Conservation (phyloP, 2,888 invertebrate genomes). For the Glaucopsyche alexis region DNA sequence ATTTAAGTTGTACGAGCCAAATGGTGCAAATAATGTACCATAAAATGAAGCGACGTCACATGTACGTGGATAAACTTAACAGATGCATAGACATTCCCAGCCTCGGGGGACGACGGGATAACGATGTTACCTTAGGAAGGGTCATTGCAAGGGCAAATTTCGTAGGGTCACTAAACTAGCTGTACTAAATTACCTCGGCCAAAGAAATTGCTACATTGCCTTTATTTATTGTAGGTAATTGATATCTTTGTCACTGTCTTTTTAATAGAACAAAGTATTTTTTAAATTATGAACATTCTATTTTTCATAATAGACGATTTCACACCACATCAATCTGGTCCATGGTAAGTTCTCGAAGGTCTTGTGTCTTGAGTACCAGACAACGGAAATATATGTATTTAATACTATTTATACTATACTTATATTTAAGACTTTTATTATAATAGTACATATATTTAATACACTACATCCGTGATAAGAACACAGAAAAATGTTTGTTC, state of each 20-base stretch:
- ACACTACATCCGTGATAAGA: too few relatives aligned
- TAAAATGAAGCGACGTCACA: constrained; percentile 17
- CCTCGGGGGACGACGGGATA: constrained; percentile 73
- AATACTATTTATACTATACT: too few relatives aligned
- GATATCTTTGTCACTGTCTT: constrained; percentile 33
- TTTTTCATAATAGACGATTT: too few relatives aligned
- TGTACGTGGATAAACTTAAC: constrained; percentile 53
- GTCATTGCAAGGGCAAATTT: constrained; percentile 66
- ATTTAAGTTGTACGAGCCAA: constrained; percentile 13
- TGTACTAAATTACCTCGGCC: constrained; percentile 61
- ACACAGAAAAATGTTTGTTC: too few relatives aligned
- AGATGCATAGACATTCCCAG: constrained; percentile 68
- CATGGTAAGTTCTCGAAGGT: too few relatives aligned
- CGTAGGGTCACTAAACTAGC: constrained; percentile 67
- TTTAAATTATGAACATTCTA: background rate
- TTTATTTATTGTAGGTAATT: constrained; percentile 60
- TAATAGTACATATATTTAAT: too few relatives aligned
- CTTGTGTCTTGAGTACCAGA: too few relatives aligned
- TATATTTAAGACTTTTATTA: too few relatives aligned
- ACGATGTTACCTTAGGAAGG: constrained; percentile 71
- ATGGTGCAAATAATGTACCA: constrained; percentile 16
- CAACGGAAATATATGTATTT: too few relatives aligned
- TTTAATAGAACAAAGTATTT: background rate
- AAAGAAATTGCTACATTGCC: constrained; percentile 58
- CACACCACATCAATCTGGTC: too few relatives aligned